Evolutionary conservation across 2,797 vertebrate species (phyloP).

Genomic region (Siniperca scherzeri): DNA sequence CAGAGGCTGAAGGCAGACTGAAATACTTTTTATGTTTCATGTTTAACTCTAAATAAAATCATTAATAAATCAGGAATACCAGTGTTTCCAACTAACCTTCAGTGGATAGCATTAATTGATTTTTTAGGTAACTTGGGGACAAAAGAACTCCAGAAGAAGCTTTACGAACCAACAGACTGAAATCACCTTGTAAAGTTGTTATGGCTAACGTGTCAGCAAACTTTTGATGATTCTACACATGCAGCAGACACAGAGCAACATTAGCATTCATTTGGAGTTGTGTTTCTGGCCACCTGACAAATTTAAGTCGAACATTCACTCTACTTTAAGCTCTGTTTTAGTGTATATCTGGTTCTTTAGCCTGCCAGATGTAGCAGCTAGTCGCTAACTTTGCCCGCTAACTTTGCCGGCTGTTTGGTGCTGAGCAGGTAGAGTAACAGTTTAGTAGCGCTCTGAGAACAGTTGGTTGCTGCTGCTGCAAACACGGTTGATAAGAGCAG

Average conservation of each 20-base stretch:
- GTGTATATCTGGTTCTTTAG: neutral
- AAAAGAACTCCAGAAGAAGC: too few species aligned
- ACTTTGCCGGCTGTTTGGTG: neutral
- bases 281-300: neutral
- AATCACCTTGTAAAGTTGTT: neutral
- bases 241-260: too few species aligned
- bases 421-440: neutral
- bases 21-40: neutral
- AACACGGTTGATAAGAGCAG: neutral
- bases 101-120: too few species aligned
- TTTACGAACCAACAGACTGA: too few species aligned
- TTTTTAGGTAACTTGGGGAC: too few species aligned
- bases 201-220: neutral
- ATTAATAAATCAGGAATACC: too few species aligned
- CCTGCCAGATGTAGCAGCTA: neutral
- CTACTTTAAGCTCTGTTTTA: neutral
- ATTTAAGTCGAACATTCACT: neutral
- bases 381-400: neutral
- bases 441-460: neutral
- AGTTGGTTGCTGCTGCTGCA: neutral
- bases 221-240: neutral
- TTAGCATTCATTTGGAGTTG: neutral
- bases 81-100: too few species aligned
- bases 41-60: too few species aligned
- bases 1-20: slow-evolving; percentile 28